Evolutionary conservation across 1,140 invertebrate genomes (phyloP), one percentile per base, ranked within the genome.

Genomic region (Drosophila subpulchrella): DNA sequence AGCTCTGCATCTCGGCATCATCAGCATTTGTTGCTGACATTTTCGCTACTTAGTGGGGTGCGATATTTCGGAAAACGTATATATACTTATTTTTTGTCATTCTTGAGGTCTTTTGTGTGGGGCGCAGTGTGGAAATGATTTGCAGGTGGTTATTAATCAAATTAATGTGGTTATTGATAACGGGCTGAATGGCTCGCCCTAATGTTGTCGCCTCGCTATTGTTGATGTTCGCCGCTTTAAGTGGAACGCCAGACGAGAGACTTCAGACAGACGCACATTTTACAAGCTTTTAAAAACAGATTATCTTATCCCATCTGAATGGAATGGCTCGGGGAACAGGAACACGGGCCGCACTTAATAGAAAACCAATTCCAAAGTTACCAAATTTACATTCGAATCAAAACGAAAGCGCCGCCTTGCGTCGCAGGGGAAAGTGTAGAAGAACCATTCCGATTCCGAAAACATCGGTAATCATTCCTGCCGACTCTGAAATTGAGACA

Each of bases 141-240:
- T 91, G 89, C 81, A 91, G 84, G 78, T 85, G 89, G 89, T 91
- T 91, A 91, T 91, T 91, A 91, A 91, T 91, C 89, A 91, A 91
- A 91, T 90, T 91, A 89, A 91, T 91, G 89, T 91, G 73, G 75
- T 91, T 82, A 91, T 91, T 91, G 88, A 91, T 91, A 91, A 91
- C 83, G 47, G 27, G 47, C 63, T 71, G 67, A 71, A 71, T 71
- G 67, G 36, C 36, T 42, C 20, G 51, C 17, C 65, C 44, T 71
- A 71, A 71, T 71, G 84, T 83, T 71, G 76, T 66, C 68, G 56
- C 80, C 70, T 84, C 75, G 86, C 44, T 38, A 30, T 39, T 51
- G 36, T 77, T 68, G 48, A 61, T 59, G 59, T 60, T 55, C 51
- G 48, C 53, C 57, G 36, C 58, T 62, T 68, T 65, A 79, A 79